phyloP scores from a whole-genome alignment of 1,140 invertebrate genomes.

The Pseudachorutes palmiensis region DNA sequence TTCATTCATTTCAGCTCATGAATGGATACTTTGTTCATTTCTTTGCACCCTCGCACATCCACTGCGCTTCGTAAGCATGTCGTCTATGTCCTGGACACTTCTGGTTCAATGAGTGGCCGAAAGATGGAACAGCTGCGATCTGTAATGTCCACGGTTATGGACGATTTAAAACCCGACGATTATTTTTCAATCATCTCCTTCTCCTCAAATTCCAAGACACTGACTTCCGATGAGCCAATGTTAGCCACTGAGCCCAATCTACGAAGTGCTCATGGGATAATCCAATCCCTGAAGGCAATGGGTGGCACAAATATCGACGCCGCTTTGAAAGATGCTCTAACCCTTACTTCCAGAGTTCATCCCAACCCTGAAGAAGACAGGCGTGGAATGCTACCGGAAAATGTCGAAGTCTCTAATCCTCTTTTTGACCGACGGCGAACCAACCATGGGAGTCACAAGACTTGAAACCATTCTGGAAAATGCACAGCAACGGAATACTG shows the following conservation, averaged over 20 bases:
- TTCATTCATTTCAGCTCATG: constrained; percentile 48
- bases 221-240: background rate
- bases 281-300: background rate
- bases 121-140: constrained; percentile 56
- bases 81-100: constrained; percentile 61
- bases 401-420: constrained; percentile 55
- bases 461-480: constrained; percentile 45
- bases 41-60: constrained; percentile 53
- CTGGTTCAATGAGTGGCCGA: constrained; percentile 56
- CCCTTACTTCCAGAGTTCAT: constrained; percentile 6
- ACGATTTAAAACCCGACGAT: constrained; percentile 53
- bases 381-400: constrained; percentile 8
- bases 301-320: constrained; percentile 52
- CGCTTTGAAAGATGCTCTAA: constrained; percentile 51
- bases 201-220: constrained; percentile 46
- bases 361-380: background rate
- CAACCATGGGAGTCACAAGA: constrained; percentile 53
- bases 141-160: constrained; percentile 57
- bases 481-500: constrained; percentile 1
- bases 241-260: constrained; percentile 13
- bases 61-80: constrained; percentile 57
- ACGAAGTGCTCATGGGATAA: background rate
- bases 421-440: constrained; percentile 65
- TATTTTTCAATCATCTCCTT: constrained; percentile 59
- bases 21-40: constrained; percentile 70